phyloP scores from a whole-genome alignment of 2,797 vertebrate species.

The Threskiornis aethiopicus region DNA sequence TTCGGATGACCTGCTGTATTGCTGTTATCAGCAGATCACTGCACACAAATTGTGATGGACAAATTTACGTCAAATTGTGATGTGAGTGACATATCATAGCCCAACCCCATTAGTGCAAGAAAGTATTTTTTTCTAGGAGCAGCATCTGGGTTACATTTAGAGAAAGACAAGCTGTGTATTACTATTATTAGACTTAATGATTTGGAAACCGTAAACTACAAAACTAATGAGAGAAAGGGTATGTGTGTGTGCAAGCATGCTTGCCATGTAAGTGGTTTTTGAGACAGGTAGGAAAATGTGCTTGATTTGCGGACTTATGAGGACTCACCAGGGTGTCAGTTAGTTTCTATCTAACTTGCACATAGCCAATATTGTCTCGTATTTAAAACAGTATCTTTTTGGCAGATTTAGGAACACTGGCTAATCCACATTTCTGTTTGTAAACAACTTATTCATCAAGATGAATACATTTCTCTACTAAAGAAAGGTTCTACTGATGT shows the following conservation, averaged over 20 bases:
- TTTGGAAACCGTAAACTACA: background rate
- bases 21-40: background rate
- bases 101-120: background rate
- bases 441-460: slow-evolving; percentile 5
- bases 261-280: background rate
- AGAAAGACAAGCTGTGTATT: background rate
- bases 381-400: background rate
- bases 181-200: background rate
- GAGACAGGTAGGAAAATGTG: background rate
- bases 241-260: background rate
- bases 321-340: background rate
- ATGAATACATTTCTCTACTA: background rate
- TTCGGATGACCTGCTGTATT: background rate
- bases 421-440: background rate
- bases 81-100: background rate
- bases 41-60: background rate
- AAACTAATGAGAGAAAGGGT: background rate
- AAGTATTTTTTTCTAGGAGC: background rate
- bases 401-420: background rate
- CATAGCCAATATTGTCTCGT: background rate
- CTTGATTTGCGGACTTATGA: background rate
- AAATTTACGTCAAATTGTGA: background rate
- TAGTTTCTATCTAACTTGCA: background rate
- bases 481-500: background rate
- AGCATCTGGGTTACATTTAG: background rate